These are phyloP conservation scores for Dryadula phaetusa DNA, from an alignment of 2,888 invertebrate species.

Conservation along the genomic window DNA sequence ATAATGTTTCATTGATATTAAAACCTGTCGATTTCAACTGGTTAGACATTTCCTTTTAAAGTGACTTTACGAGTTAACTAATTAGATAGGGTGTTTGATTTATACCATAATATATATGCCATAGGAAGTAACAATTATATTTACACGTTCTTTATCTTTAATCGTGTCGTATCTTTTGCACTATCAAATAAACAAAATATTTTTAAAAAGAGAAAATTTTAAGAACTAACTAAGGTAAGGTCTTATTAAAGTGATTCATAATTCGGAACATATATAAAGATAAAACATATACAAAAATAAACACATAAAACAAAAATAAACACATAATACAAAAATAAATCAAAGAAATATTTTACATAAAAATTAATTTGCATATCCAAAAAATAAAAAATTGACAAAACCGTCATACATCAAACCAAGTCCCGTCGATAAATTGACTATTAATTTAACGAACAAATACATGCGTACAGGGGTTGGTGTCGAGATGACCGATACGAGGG, in stretches of 20 bases:
- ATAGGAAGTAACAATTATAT: no score
- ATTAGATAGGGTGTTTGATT: no score
- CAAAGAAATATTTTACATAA: background rate
- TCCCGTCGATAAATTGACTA: conserved; percentile 39
- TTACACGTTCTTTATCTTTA: no score
- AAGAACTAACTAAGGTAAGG: background rate
- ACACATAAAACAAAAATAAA: background rate
- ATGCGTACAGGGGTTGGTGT: conserved; percentile 48
- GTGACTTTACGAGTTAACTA: no score
- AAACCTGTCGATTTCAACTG: no score
- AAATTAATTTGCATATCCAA: conserved; percentile 17
- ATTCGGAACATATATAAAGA: background rate
- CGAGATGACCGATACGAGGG: conserved; percentile 45
- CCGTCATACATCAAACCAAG: conserved; percentile 26
- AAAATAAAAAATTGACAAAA: conserved; percentile 5
- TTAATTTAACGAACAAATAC: conserved; percentile 60
- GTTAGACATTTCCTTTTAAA: no score
- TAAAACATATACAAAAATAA: background rate
- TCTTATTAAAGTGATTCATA: no score
- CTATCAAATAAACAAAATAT: no score
- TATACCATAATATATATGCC: no score
- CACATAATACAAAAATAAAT: background rate
- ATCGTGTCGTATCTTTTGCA: no score
- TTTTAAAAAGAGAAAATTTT: background rate
- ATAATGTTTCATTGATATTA: no score